phyloP scores from a whole-genome alignment of 2,113 vertebrate genomes.

The Lasiurus cinereus region DNA sequence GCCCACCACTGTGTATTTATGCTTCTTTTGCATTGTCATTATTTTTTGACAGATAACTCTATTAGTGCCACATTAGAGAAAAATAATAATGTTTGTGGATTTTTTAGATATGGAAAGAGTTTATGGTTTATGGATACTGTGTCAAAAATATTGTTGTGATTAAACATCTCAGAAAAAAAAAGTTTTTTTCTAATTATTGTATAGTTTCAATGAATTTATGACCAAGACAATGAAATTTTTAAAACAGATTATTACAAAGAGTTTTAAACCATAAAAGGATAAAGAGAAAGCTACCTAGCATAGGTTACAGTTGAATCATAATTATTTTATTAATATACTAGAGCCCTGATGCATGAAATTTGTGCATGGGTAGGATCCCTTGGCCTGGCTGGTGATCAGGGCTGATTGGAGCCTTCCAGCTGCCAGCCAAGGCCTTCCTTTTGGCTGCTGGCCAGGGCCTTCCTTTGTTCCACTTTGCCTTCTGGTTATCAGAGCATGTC shows the following conservation, averaged over 20 bases:
- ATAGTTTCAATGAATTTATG: constrained; percentile 48
- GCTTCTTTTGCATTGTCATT: background rate
- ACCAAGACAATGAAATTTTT: constrained; percentile 65
- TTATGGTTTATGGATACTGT: background rate
- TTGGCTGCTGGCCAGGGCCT: no score
- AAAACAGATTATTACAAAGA: constrained; percentile 72
- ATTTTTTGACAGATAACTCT: background rate
- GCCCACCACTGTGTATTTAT: background rate
- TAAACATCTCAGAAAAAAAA: constrained; percentile 49
- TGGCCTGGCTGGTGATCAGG: no score
- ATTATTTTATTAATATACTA: constrained; percentile 70
- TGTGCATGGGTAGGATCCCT: no score
- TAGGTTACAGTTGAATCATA: constrained; percentile 66
- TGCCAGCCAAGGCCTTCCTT: no score
- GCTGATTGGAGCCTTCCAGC: no score
- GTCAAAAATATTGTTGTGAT: background rate
- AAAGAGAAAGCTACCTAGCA: constrained; percentile 17
- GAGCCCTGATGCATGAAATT: no score
- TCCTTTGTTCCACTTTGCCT: no score
- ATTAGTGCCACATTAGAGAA: background rate
- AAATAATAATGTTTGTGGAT: background rate
- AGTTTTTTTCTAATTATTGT: constrained; percentile 24
- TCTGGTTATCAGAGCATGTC: no score
- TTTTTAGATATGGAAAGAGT: constrained; percentile 34
- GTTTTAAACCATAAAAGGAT: constrained; percentile 69